Conservation (phyloP, 2,888 invertebrate genomes). For the Ichneumon xanthorius region DNA sequence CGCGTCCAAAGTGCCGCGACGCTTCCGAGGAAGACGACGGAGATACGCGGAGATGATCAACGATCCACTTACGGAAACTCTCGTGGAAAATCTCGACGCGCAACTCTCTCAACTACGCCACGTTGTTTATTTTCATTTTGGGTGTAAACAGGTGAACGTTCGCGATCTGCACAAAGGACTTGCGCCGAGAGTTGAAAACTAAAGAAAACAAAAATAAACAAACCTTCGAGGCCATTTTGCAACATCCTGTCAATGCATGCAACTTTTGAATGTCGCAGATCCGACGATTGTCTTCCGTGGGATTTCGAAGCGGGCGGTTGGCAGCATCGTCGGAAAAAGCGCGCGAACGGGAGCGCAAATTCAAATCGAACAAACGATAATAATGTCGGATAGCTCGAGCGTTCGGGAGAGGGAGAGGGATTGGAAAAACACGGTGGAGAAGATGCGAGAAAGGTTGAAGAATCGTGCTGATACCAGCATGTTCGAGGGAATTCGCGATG, state of each 20-base stretch:
- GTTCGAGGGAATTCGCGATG: constrained; percentile 70
- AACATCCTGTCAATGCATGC: constrained; percentile 20
- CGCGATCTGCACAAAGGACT: constrained; percentile 2
- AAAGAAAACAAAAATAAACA: not conserved
- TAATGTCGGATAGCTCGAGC: constrained; percentile 24
- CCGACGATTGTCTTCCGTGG: not conserved
- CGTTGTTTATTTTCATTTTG: constrained; percentile 26
- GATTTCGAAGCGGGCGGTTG: constrained; percentile 1
- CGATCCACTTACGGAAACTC: not conserved
- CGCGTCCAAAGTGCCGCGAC: constrained; percentile 41
- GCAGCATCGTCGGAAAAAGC: not conserved
- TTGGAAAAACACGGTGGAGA: constrained; percentile 60
- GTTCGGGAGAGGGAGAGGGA: constrained; percentile 34
- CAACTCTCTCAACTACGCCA: constrained; percentile 2
- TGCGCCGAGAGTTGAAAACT: not conserved
- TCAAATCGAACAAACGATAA: not conserved
- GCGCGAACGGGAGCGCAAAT: constrained; percentile 23
- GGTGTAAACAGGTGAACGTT: constrained; percentile 3
- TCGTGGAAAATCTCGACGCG: constrained; percentile 3
- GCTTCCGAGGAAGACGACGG: not conserved
- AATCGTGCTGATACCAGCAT: constrained; percentile 63
- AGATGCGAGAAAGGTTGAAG: constrained; percentile 67
- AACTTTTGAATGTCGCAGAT: constrained; percentile 12
- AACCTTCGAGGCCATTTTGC: constrained; percentile 8
- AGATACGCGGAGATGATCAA: not conserved